phyloP scores from a whole-genome alignment of 2,888 invertebrate species.

The Ophioninae sp. region DNA sequence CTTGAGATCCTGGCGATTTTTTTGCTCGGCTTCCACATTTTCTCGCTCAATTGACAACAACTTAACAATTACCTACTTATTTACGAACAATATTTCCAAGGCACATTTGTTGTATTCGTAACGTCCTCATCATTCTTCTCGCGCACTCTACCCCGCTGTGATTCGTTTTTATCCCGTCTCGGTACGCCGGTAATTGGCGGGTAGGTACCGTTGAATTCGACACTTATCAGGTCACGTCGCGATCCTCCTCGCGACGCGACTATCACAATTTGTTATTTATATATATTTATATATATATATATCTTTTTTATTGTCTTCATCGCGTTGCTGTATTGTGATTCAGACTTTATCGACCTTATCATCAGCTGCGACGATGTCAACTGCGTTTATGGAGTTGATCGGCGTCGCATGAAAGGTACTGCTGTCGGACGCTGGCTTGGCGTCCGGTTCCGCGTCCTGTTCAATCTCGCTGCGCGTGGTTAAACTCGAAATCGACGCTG shows the following conservation, averaged over 20 bases:
- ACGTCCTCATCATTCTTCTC: not conserved
- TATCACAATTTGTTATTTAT: slow-evolving; percentile 76
- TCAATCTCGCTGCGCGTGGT: slow-evolving; percentile 68
- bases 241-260: slow-evolving; percentile 70
- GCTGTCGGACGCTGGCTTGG: slow-evolving; percentile 64
- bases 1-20: slow-evolving; percentile 8
- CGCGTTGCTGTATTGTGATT: slow-evolving; percentile 24
- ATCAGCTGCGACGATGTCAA: slow-evolving; percentile 63
- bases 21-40: not conserved
- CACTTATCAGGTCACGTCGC: slow-evolving; percentile 71
- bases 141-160: slow-evolving; percentile 2
- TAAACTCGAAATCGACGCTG: slow-evolving; percentile 73
- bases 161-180: slow-evolving; percentile 27
- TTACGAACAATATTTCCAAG: slow-evolving; percentile 36
- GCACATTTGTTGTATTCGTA: slow-evolving; percentile 32
- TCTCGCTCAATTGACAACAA: slow-evolving; percentile 27
- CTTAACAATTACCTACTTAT: slow-evolving; percentile 54
- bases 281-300: slow-evolving; percentile 34
- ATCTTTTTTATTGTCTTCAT: slow-evolving; percentile 54
- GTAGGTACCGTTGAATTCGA: slow-evolving; percentile 26
- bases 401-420: slow-evolving; percentile 57
- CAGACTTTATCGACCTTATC: slow-evolving; percentile 74
- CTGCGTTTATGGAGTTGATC: slow-evolving; percentile 67
- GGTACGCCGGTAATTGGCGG: not conserved
- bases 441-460: slow-evolving; percentile 63